A percentile compares a stretch with the other conserved stretches of the same genome.
These are phyloP conservation scores for Dendrolimus houi DNA, from an alignment of 2,888 invertebrate genomes.

Conservation along the genomic window DNA sequence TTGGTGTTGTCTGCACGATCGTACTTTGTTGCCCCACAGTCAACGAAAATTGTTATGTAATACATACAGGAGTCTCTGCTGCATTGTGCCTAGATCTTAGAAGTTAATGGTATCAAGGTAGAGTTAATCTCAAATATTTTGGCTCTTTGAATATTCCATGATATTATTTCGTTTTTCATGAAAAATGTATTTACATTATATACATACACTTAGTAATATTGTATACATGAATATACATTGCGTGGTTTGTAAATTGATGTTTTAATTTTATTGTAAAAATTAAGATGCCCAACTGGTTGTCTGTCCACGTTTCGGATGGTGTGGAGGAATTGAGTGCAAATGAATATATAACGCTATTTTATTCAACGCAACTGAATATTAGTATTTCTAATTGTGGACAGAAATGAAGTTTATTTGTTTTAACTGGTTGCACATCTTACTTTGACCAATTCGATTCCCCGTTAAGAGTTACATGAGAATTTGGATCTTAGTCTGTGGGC, in stretches of 20 bases:
- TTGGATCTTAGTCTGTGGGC: constrained; percentile 42
- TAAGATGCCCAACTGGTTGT: constrained; percentile 68
- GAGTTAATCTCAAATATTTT: constrained; percentile 76
- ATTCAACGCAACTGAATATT: constrained; percentile 27
- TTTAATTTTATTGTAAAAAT: constrained; percentile 64
- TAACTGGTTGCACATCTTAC: constrained; percentile 69
- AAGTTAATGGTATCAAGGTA: constrained; percentile 75
- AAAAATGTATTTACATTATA: constrained; percentile 75
- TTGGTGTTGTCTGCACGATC: constrained; percentile 52
- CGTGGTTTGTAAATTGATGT: constrained; percentile 74
- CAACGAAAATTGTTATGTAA: constrained; percentile 74
- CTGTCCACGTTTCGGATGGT: constrained; percentile 42
- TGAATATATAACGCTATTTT: constrained; percentile 29
- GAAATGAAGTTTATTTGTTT: constrained; percentile 37
- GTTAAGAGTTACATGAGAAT: constrained; percentile 58
- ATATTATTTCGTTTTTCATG: constrained; percentile 75
- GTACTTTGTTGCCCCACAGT: constrained; percentile 64
- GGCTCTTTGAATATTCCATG: constrained; percentile 77
- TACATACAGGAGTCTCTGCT: constrained; percentile 76
- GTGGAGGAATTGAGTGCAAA: constrained; percentile 50
- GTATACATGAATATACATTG: constrained; percentile 75
- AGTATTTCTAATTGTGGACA: constrained; percentile 41
- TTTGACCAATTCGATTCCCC: constrained; percentile 64
- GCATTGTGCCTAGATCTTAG: constrained; percentile 78
- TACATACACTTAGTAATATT: constrained; percentile 74